Evolutionary conservation across 2,797 vertebrate species (phyloP).

Genomic region (Darevskia mixta): DNA sequence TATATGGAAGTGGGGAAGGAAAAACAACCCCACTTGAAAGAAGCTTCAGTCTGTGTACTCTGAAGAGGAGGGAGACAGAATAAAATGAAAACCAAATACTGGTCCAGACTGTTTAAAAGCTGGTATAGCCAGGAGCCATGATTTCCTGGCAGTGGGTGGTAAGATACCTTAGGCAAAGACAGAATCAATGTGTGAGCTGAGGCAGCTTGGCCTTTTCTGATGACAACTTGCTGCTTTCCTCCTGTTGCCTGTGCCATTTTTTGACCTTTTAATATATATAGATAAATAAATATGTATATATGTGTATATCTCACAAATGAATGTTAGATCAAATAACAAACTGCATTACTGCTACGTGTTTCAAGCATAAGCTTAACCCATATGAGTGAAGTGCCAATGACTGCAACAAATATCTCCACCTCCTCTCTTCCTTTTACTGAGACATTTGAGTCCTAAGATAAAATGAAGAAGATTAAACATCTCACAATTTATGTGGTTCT

Average conservation of each 20-base stretch:
- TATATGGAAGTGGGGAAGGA: too few species aligned
- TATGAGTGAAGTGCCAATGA: background rate
- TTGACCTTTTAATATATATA: background rate
- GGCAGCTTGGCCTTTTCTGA: background rate
- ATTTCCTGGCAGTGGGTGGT: too few species aligned
- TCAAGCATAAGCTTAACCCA: background rate
- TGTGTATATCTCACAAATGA: too few species aligned
- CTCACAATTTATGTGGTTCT: slow-evolving; percentile 18
- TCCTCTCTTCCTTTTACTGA: slow-evolving; percentile 57
- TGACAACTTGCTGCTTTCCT: background rate
- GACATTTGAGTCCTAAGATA: slow-evolving; percentile 59
- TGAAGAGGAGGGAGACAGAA: too few species aligned
- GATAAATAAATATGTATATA: too few species aligned
- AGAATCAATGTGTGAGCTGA: too few species aligned
- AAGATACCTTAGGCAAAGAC: too few species aligned
- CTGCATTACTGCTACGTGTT: slow-evolving; percentile 31
- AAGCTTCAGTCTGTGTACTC: too few species aligned
- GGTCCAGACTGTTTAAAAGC: too few species aligned
- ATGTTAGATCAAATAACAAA: background rate
- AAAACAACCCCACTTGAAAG: too few species aligned
- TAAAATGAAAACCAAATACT: too few species aligned
- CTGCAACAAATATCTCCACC: slow-evolving; percentile 36
- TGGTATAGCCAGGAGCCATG: too few species aligned
- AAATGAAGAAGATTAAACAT: background rate
- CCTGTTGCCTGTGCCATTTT: background rate